Conservation (phyloP, 1,140 invertebrate genomes). For the Apis mellifera region Amel_HAv3.1 CM009934.2:12649001-12649500, state of each 20-base stretch:
- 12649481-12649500: neutral
- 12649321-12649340: neutral
- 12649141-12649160: neutral
- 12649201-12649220: neutral
- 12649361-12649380: neutral
- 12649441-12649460: neutral
- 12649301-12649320: neutral
- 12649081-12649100: constrained; percentile 78
- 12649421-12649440: neutral
- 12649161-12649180: neutral
- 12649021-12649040: constrained; percentile 79
- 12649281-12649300: neutral
- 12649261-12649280: neutral
- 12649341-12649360: neutral
- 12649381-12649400: neutral
- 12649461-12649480: neutral
- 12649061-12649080: constrained; percentile 75
- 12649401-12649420: neutral
- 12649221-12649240: too few species aligned
- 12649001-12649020: constrained; percentile 54
- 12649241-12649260: neutral
- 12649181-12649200: neutral
- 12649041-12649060: constrained; percentile 78
- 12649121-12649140: neutral
- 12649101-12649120: neutral